A percentile compares a stretch with the other conserved stretches of the same genome.
phyloP scores from a whole-genome alignment of 2,113 vertebrate species.

The Crotalus horridus region DNA sequence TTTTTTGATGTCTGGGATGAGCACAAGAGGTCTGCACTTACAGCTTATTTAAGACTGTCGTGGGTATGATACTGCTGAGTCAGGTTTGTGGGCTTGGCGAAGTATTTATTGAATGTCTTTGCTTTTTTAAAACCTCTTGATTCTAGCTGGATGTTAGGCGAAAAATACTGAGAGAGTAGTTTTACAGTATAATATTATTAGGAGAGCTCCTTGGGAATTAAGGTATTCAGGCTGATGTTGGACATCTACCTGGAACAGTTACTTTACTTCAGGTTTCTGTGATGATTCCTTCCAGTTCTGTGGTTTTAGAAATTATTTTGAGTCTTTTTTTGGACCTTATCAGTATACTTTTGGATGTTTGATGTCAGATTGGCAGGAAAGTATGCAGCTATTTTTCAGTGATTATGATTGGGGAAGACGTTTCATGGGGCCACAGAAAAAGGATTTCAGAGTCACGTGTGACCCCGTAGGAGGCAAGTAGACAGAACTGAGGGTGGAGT shows the following conservation, averaged over 20 bases:
- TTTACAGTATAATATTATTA: not conserved
- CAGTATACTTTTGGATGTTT: not conserved
- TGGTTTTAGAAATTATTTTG: not conserved
- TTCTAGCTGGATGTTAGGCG: not conserved
- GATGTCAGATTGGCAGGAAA: not conserved
- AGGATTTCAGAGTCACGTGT: not conserved
- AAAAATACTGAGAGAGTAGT: not conserved
- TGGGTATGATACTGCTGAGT: not conserved
- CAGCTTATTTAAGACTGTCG: not conserved
- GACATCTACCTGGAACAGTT: not conserved
- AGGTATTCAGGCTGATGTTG: not conserved
- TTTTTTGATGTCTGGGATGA: not conserved
- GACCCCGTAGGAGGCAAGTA: not conserved
- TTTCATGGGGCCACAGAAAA: not conserved
- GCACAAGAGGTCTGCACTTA: not conserved
- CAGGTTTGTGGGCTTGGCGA: not conserved
- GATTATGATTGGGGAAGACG: not conserved
- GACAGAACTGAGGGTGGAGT: not conserved
- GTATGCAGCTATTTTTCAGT: not conserved
- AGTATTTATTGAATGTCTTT: not conserved
- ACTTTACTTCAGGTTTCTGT: not conserved
- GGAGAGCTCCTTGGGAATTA: not conserved
- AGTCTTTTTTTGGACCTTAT: not conserved
- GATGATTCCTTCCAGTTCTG: not conserved
- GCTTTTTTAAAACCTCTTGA: not conserved